A percentile compares a stretch with the other conserved stretches of the same genome.
Conservation (phyloP, 2,113 vertebrate species). For the Jacana jacana region DNA sequence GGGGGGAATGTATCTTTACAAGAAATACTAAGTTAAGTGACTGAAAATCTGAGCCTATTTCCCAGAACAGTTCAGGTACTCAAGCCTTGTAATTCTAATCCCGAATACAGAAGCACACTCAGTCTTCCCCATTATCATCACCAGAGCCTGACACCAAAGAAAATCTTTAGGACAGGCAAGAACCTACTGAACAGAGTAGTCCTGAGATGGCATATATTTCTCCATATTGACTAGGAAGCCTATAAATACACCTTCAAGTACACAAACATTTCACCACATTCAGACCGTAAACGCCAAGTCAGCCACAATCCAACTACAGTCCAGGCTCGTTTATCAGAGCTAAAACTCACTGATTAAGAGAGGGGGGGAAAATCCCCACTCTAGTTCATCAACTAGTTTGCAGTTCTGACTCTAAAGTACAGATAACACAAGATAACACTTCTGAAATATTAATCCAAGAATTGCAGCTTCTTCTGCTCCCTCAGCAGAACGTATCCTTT, state of each 20-base stretch:
- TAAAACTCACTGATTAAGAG: background rate
- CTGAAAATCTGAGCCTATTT: background rate
- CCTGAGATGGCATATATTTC: background rate
- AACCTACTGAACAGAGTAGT: background rate
- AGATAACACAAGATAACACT: background rate
- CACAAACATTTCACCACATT: background rate
- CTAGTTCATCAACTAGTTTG: background rate
- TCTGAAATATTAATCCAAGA: background rate
- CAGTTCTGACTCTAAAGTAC: background rate
- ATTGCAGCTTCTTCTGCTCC: background rate
- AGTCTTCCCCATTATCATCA: background rate
- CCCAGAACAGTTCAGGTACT: background rate
- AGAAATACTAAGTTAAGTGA: background rate
- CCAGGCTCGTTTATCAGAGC: background rate
- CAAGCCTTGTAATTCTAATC: background rate
- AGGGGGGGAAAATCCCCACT: background rate
- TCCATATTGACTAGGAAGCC: background rate
- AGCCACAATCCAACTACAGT: background rate
- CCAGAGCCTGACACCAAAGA: background rate
- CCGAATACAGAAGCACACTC: background rate
- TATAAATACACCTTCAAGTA: background rate
- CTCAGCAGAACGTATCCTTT: background rate
- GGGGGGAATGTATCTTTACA: background rate
- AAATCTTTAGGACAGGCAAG: background rate
- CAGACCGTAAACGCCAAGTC: background rate